Evolutionary conservation across 2,797 vertebrate genomes (phyloP).

Genomic region (Caiman crocodilus): DNA sequence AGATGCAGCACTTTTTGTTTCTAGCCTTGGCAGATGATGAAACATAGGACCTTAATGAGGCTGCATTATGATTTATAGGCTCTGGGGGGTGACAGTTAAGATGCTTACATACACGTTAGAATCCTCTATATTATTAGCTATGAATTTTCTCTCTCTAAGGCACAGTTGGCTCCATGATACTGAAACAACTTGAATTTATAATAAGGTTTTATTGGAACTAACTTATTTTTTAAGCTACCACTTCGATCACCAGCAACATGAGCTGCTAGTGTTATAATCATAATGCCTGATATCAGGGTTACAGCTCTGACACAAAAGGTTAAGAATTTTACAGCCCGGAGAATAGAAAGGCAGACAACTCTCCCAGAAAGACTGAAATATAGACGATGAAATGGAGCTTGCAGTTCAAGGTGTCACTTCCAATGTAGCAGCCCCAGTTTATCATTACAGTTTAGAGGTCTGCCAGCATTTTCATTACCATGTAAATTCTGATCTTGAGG

Average conservation of each 20-base stretch:
- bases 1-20: not conserved
- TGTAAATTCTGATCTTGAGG: slow-evolving; percentile 28
- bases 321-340: slow-evolving; percentile 15
- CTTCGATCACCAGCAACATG: slow-evolving; percentile 39
- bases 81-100: not conserved
- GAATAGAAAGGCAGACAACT: slow-evolving; percentile 6
- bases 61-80: not conserved
- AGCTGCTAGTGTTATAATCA: slow-evolving; percentile 21
- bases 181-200: not conserved
- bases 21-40: not conserved
- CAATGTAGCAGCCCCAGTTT: accelerated
- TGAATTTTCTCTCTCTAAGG: not conserved
- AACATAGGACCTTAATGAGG: not conserved
- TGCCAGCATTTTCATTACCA: not conserved
- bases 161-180: accelerated
- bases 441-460: slow-evolving; percentile 10
- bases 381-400: slow-evolving; percentile 38
- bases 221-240: slow-evolving; percentile 54
- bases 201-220: not conserved
- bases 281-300: not conserved
- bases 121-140: not conserved
- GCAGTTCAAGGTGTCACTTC: accelerated
- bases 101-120: not conserved
- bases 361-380: not conserved
- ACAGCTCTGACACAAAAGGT: slow-evolving; percentile 40